These are phyloP conservation scores for Diplosoma virens DNA, from an alignment of 23 tunicate genomes.

Conservation along the genomic window DNA sequence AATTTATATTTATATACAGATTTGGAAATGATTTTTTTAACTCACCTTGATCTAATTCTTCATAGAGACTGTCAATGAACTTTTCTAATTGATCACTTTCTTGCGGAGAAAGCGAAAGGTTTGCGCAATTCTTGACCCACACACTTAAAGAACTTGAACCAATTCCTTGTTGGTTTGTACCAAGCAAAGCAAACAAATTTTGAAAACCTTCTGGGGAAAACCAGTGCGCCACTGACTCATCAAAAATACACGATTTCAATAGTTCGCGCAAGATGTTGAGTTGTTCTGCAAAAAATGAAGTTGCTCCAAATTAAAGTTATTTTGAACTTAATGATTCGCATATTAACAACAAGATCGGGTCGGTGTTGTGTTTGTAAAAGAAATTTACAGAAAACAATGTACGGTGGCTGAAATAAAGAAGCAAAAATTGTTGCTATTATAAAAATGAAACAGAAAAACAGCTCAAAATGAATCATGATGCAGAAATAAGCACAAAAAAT, in stretches of 20 bases:
- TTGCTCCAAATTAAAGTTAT: background rate
- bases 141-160: constrained; percentile 68
- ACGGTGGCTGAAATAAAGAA: background rate
- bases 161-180: constrained; percentile 91
- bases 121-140: constrained; percentile 80
- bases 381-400: background rate
- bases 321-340: too few species aligned
- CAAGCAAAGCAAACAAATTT: constrained; percentile 70
- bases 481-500: too few species aligned
- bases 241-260: constrained; percentile 24
- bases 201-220: constrained; percentile 64
- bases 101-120: constrained; percentile 20
- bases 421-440: too few species aligned
- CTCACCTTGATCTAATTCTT: constrained; percentile 48
- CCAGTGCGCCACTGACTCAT: constrained; percentile 47
- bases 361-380: too few species aligned
- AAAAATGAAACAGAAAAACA: too few species aligned
- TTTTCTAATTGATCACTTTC: constrained; percentile 35
- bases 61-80: constrained; percentile 59
- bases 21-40: too few species aligned
- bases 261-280: constrained; percentile 38
- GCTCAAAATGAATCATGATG: too few species aligned
- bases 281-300: constrained; percentile 40
- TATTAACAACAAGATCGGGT: too few species aligned
- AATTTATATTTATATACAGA: too few species aligned